Evolutionary conservation across 2,113 vertebrate genomes (phyloP).

Genomic region (Hippoglossus stenolepis): DNA sequence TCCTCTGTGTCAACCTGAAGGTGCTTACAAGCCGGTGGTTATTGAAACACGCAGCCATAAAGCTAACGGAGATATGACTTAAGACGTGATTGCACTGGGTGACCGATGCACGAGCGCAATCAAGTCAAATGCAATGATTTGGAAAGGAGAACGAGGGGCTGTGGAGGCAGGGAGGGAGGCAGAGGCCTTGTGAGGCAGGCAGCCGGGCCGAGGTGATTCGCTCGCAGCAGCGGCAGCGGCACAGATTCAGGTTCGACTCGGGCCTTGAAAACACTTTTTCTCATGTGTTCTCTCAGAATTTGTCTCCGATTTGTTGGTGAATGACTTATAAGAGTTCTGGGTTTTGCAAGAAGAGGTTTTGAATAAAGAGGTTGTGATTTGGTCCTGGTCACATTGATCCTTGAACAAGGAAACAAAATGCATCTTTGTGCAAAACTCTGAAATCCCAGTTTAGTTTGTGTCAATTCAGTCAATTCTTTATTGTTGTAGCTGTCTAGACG

Average conservation of each 20-base stretch:
- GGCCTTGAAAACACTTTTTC: no score
- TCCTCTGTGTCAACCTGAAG: constrained; percentile 70
- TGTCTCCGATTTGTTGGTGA: no score
- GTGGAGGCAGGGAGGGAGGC: constrained; percentile 33
- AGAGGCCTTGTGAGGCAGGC: constrained; percentile 21
- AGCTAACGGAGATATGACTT: constrained; percentile 69
- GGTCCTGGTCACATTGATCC: no score
- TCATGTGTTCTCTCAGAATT: no score
- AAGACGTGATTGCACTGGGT: constrained; percentile 63
- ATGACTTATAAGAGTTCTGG: no score
- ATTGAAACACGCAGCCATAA: constrained; percentile 74
- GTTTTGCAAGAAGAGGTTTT: no score
- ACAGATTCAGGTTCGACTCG: not conserved
- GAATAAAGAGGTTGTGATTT: no score
- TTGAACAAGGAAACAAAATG: no score
- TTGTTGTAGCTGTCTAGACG: no score
- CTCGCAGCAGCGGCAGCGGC: not conserved
- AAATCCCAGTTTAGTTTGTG: no score
- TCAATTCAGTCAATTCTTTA: no score
- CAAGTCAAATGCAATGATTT: constrained; percentile 69
- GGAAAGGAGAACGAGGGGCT: constrained; percentile 54
- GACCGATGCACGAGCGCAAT: constrained; percentile 72
- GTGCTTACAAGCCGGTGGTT: constrained; percentile 69
- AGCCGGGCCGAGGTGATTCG: not conserved
- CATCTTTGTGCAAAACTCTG: no score